Evolutionary conservation across 30 jellyfish, hydroid and myxozoan genomes (phyloP), one percentile per base, ranked within the genome.

Genomic region (Hydractinia echinata): DNA sequence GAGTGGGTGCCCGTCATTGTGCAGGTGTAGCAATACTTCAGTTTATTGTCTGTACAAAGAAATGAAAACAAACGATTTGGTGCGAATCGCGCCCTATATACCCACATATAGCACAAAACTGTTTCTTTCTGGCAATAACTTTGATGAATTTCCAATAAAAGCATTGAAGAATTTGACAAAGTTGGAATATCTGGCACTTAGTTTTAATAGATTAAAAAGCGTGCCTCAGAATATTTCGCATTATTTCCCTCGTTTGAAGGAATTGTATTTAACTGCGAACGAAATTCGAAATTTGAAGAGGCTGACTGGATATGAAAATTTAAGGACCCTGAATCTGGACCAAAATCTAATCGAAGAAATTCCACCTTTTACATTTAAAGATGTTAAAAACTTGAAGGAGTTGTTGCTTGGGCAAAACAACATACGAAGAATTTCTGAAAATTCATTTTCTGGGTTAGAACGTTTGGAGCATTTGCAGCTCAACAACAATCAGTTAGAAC

Each of bases 401-500:
- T 64, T 64, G 74, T 64, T 64, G 74, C 74, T 64, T 3, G 74
- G 74, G 19, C 19, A 64, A 64, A 64, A 64, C 39, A 44, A 64
- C 19, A 64, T 64, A 7, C 4, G 16, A 64, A 64, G 39, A 44
- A 64, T 64, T n/a, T n/a, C 6, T 64, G 19, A 44, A 4, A 13
- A 13, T 64, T 44, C 39, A 64, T 64, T 64, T 64, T 64, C 19
- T 51, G 74, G 74, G 39, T 51, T 64, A 6, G 74, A 64, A 64
- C 19, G 39, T n/a, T 51, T 74, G 39, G 69, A 74, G 13, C 13
- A 74, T 48, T 44, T 74, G 6, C 14, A 49, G 70, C 61, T 74
- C 15, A 74, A 74, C 67, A 74, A 74, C 76, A 74, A 74, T 74
- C 67, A 16, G 70, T 4, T 74, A 48, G 21, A 50, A 30, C n/a